Conservation (phyloP, 2,797 vertebrate species). For the Phalloptychus januarius region DNA sequence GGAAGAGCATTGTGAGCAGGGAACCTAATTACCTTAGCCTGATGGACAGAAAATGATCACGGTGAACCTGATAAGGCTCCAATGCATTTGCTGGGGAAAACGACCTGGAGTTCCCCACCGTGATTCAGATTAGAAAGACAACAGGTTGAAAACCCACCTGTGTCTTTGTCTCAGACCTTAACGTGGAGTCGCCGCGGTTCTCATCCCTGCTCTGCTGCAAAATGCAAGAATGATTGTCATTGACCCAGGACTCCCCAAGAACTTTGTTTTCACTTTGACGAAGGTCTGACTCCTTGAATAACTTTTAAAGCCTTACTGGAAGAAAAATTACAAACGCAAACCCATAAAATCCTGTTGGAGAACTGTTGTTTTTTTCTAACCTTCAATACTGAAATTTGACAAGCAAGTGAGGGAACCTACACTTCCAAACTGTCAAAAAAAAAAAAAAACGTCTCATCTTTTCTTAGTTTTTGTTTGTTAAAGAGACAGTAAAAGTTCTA, state of each 20-base stretch:
- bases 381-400: neutral
- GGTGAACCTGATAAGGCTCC: slow-evolving; percentile 69
- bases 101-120: slow-evolving; percentile 46
- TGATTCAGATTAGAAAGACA: slow-evolving; percentile 75
- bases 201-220: slow-evolving; percentile 18
- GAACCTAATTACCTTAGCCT: slow-evolving; percentile 73
- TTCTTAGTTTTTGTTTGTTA: neutral
- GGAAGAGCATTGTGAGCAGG: slow-evolving; percentile 46
- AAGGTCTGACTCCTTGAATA: slow-evolving; percentile 1
- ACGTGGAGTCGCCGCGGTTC: slow-evolving; percentile 30
- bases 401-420: no score
- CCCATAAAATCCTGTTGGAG: neutral
- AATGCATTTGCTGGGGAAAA: slow-evolving; percentile 65
- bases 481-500: neutral
- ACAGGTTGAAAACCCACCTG: slow-evolving; percentile 70
- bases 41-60: slow-evolving; percentile 70
- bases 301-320: neutral
- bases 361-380: neutral
- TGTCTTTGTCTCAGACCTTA: slow-evolving; percentile 51
- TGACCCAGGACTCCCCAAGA: slow-evolving; percentile 1
- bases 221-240: slow-evolving; percentile 24
- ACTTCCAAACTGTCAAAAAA: neutral
- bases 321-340: neutral
- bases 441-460: neutral
- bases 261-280: slow-evolving; percentile 1